phyloP scores from a whole-genome alignment of 2,113 vertebrate genomes.

The Geococcyx californianus region DNA sequence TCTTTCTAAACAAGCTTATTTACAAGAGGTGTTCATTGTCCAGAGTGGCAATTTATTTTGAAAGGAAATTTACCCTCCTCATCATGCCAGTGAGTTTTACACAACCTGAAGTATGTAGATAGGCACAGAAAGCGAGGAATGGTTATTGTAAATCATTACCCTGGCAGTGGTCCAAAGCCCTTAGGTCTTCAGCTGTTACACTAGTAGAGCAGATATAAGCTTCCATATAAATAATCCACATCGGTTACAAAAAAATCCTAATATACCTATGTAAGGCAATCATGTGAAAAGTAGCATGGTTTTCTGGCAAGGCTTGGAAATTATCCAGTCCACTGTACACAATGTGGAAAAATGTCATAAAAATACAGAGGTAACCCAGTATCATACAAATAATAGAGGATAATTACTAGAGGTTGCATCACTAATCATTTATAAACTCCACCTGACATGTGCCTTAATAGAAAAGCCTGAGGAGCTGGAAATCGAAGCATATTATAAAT shows the following conservation, averaged over 20 bases:
- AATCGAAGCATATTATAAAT: background rate
- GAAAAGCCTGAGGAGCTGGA: background rate
- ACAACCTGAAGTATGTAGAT: conserved; percentile 1
- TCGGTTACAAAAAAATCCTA: background rate
- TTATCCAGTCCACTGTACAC: background rate
- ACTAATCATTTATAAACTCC: background rate
- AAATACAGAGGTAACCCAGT: background rate
- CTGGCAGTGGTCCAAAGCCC: conserved; percentile 5
- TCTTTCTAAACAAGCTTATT: conserved; percentile 1
- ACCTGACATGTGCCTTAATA: background rate
- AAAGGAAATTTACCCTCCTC: background rate
- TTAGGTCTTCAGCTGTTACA: conserved; percentile 23
- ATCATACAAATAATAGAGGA: background rate
- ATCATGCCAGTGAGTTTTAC: background rate
- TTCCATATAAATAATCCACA: background rate
- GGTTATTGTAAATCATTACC: conserved; percentile 18
- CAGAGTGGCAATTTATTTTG: background rate
- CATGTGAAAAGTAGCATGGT: background rate
- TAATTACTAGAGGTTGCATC: background rate
- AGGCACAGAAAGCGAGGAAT: background rate
- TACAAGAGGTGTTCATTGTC: background rate
- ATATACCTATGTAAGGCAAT: background rate
- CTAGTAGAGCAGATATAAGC: background rate
- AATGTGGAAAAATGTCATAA: background rate
- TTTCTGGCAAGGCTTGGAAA: background rate